Conservation (phyloP, 2,797 vertebrate species). For the Spatula clypeata region DNA sequence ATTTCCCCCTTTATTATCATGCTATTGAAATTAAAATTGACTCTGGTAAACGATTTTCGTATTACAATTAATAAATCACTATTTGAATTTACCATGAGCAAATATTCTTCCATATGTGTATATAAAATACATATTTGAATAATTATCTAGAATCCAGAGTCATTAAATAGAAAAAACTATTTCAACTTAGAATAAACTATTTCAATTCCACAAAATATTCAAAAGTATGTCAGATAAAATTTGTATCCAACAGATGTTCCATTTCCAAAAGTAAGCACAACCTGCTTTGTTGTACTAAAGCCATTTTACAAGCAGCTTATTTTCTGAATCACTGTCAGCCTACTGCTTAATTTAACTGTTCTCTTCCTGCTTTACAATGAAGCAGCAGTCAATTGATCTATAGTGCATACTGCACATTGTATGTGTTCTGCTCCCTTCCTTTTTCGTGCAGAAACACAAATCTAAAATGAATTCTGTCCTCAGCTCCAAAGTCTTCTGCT, state of each 20-base stretch:
- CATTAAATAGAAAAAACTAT: not conserved
- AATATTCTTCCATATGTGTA: not conserved
- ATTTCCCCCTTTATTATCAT: not conserved
- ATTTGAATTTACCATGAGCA: not conserved
- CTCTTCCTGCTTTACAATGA: not conserved
- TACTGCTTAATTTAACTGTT: not conserved
- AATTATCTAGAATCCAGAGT: not conserved
- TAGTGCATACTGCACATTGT: not conserved
- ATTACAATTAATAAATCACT: not conserved
- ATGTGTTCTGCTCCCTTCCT: accelerated
- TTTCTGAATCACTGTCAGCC: not conserved
- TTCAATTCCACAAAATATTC: not conserved
- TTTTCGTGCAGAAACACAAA: accelerated
- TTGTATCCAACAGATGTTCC: not conserved
- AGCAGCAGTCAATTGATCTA: not conserved
- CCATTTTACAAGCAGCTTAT: not conserved
- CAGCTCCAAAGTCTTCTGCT: not conserved
- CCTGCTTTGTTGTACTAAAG: not conserved
- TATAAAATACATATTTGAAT: not conserved
- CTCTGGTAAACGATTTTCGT: not conserved
- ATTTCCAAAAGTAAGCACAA: not conserved
- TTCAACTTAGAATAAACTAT: not conserved
- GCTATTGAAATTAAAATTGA: not conserved
- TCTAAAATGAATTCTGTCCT: not conserved
- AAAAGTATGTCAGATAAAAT: not conserved